Percentiles rank a stretch among this genome's conserved stretches.
phyloP scores from a whole-genome alignment of 2,797 vertebrate genomes.

The Phalloptychus januarius region DNA sequence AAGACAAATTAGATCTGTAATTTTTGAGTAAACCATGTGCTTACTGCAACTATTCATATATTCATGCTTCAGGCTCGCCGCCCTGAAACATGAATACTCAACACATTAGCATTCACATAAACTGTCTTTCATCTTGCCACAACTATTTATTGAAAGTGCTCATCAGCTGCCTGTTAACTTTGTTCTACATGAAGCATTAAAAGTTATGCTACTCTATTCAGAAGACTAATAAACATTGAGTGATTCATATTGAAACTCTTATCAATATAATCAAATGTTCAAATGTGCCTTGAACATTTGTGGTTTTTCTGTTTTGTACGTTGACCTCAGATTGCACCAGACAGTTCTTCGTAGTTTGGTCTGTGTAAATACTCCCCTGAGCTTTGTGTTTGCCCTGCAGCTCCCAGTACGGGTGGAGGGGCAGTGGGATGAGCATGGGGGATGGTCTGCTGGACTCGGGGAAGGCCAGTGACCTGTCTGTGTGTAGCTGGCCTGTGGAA shows the following conservation, averaged over 20 bases:
- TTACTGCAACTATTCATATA: too few relatives aligned
- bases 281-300: neutral
- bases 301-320: neutral
- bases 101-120: too few relatives aligned
- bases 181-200: neutral
- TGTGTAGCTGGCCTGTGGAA: constrained; percentile 90
- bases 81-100: neutral
- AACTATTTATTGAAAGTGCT: too few relatives aligned
- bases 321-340: neutral
- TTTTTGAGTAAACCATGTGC: neutral
- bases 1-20: neutral
- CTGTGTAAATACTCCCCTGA: constrained; percentile 7
- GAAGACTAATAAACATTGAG: neutral
- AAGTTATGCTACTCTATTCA: neutral
- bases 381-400: constrained; percentile 60
- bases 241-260: neutral
- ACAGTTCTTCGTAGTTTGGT: neutral
- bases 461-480: constrained; percentile 90
- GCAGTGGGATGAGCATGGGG: constrained; percentile 84
- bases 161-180: neutral
- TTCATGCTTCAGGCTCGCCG: too few relatives aligned
- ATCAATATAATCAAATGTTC: too few relatives aligned
- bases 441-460: constrained; percentile 90
- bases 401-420: constrained; percentile 84
- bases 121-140: too few relatives aligned